Percentiles rank a stretch among this genome's conserved stretches.
Conservation (phyloP, 64 coral and sea anemone species). For the Stylophora pistillata region DNA sequence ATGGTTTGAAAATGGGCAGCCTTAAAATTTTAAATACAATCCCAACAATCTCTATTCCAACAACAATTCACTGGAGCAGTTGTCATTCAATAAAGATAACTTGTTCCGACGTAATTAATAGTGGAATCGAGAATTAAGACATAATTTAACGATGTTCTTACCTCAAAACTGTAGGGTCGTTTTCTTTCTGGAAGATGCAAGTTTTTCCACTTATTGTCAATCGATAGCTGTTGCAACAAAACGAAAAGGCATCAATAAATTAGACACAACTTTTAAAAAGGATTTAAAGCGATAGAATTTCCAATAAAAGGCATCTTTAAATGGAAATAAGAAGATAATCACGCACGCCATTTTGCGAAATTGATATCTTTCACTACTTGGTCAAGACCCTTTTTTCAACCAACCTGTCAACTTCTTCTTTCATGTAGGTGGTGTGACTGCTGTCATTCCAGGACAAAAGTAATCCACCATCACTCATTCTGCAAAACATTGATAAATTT, state of each 20-base stretch:
- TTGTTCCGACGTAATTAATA: neutral
- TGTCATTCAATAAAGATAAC: too few species aligned
- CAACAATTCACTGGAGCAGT: too few species aligned
- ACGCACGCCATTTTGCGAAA: neutral
- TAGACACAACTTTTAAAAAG: neutral
- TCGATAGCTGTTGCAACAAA: constrained; percentile 67
- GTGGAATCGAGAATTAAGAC: neutral
- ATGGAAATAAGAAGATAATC: too few species aligned
- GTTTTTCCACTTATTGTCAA: constrained; percentile 94
- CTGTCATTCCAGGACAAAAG: constrained; percentile 84
- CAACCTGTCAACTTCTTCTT: constrained; percentile 95
- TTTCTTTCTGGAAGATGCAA: constrained; percentile 96
- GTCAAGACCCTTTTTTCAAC: neutral
- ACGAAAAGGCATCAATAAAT: neutral
- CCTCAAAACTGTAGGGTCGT: constrained; percentile 93
- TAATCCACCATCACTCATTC: constrained; percentile 94
- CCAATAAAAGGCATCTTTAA: too few species aligned
- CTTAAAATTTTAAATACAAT: too few species aligned
- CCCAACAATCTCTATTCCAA: too few species aligned
- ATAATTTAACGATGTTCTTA: neutral
- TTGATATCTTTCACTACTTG: neutral
- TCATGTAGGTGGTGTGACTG: constrained; percentile 97
- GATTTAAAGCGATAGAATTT: neutral
- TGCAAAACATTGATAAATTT: constrained; percentile 15
- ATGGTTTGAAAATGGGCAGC: too few species aligned